Base-by-base conservation (phyloP, 2,888 invertebrate genomes). In the Agapostemon virescens region DNA sequence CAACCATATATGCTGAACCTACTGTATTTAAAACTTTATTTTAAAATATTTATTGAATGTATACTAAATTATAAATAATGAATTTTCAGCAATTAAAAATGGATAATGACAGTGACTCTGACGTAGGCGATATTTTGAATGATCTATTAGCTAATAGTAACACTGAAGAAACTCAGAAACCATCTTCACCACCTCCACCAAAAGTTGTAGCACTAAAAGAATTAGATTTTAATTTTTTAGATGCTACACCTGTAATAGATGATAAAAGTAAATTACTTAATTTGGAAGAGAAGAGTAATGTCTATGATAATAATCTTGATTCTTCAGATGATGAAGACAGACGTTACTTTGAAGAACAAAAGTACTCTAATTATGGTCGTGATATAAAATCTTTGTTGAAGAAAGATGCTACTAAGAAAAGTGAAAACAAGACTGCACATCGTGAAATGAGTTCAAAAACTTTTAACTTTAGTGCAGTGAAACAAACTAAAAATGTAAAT, bases 281-380 rank as follows among this genome's bases (percentile, higher is more conserved):
- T 15, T 38, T 15, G 2, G 58, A 71, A 49, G 23, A 55, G 2
- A 74, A 52, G 36, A 93, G 92, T 86, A 90, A 93, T 66, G 89
- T 95, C 69, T 95, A 95, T 84, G 93, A 92, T 84, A 95, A 95
- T 9, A 95, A 95, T 84, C 94, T 94, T 0, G 97, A 97, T 91
- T 96, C 96, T 0, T 97, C 97, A 0, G 97, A 97, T 87, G 97
- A 97, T 83, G 97, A 97, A 92, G 96, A 96, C 85, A 95, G 95
- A 82, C 94, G 95, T 88, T 95, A 96, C 92, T 95, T 95, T 89
- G 95, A 96, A n/a, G 95, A 96, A 89, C 94, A 94, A 85, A 96
- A 95, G 85, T 97, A 97, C 90, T 95, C 95, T 88, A 95, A 95
- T 79, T 96, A 94, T 90, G 97, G 97, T 0, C 93, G 94, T 74